phyloP scores from a whole-genome alignment of 2,113 vertebrate genomes.

The Himantopus leucocephalus region DNA sequence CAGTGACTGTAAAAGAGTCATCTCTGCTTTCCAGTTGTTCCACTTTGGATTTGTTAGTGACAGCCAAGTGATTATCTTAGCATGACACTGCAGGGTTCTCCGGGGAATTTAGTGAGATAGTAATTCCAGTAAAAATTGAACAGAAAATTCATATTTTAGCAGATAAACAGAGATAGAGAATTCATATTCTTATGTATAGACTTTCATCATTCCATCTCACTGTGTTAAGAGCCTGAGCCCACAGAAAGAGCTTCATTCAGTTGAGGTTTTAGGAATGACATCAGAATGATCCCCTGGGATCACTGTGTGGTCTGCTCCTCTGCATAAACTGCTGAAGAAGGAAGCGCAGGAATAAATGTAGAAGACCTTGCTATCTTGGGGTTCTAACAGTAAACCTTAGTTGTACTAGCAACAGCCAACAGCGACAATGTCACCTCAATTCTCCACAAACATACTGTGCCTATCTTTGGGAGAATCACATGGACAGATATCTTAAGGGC shows the following conservation, averaged over 20 bases:
- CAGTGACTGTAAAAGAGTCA: background rate
- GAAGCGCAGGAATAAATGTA: background rate
- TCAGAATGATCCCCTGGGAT: background rate
- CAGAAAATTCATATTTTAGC: background rate
- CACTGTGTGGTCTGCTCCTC: background rate
- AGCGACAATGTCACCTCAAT: background rate
- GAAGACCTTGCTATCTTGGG: background rate
- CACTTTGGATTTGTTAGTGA: background rate
- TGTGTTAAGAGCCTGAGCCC: background rate
- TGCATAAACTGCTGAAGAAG: background rate
- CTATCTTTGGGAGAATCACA: background rate
- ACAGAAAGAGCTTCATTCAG: background rate
- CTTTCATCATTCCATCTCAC: background rate
- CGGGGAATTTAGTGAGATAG: background rate
- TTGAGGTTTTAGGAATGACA: background rate
- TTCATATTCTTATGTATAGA: background rate
- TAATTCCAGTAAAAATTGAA: background rate
- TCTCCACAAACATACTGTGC: background rate
- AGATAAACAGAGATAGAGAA: background rate
- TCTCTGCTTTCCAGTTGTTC: background rate
- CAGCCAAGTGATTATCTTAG: slow-evolving; percentile 3
- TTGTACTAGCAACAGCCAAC: background rate
- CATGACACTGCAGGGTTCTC: background rate
- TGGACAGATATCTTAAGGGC: background rate
- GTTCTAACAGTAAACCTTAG: background rate